phyloP scores from a whole-genome alignment of 2,113 vertebrate species.

The Henicopernis longicauda region DNA sequence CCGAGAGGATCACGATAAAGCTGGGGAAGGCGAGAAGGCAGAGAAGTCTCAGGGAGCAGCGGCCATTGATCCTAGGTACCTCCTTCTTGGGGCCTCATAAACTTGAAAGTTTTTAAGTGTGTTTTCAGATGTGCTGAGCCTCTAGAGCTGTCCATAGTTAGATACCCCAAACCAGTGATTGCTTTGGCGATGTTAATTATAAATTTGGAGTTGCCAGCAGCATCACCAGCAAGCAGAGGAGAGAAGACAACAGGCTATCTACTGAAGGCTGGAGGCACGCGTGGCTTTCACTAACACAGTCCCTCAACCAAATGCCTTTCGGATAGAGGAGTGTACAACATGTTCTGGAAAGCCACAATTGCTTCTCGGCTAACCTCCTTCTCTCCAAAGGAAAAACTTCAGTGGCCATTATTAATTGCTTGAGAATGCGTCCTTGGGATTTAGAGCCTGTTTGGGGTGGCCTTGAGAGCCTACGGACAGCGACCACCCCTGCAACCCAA shows the following conservation, averaged over 20 bases:
- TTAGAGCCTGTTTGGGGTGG: not conserved
- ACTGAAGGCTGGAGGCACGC: not conserved
- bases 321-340: not conserved
- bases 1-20: not conserved
- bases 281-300: not conserved
- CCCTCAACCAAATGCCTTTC: not conserved
- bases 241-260: not conserved
- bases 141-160: not conserved
- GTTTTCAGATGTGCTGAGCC: not conserved
- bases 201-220: not conserved
- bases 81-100: not conserved
- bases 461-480: not conserved
- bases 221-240: not conserved
- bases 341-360: not conserved
- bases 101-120: not conserved
- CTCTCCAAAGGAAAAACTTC: not conserved
- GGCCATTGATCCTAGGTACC: not conserved
- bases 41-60: not conserved
- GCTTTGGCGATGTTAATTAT: not conserved
- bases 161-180: not conserved
- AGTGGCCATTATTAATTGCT: not conserved
- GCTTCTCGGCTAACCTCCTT: not conserved
- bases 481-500: fast-evolving
- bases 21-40: not conserved
- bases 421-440: not conserved